These are phyloP conservation scores for Scaptomyza montana DNA, from an alignment of 1,140 invertebrate species.

Conservation along the genomic window DNA sequence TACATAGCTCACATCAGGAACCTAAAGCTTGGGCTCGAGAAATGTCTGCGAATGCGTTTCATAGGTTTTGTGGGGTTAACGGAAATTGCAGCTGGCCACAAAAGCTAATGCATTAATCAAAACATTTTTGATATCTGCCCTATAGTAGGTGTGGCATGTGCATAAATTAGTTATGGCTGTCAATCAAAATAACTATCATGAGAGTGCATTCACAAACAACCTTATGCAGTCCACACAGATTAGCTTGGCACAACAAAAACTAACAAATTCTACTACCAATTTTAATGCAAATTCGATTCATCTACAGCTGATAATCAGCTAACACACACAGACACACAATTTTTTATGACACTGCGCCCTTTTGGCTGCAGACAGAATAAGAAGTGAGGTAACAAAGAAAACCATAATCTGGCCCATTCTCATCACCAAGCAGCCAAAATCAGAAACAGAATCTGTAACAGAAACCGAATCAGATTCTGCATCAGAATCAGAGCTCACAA, in stretches of 20 bases:
- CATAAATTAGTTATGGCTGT: slow-evolving; percentile 19
- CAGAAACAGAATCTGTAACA: slow-evolving; percentile 21
- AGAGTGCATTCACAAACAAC: neutral
- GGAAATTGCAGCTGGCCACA: slow-evolving; percentile 14
- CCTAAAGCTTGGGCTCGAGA: neutral
- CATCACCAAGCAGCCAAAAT: slow-evolving; percentile 39
- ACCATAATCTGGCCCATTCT: slow-evolving; percentile 3
- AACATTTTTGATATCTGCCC: slow-evolving; percentile 17
- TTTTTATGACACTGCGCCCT: slow-evolving; percentile 27
- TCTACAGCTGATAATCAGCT: slow-evolving; percentile 12
- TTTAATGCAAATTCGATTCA: neutral
- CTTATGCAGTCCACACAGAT: neutral
- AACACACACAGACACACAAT: neutral
- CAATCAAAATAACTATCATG: slow-evolving; percentile 10
- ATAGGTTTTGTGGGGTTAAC: slow-evolving; percentile 2
- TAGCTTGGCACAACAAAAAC: neutral
- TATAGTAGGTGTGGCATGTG: slow-evolving; percentile 28
- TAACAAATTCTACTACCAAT: neutral
- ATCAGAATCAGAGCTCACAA: slow-evolving; percentile 33
- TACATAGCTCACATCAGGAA: slow-evolving; percentile 10
- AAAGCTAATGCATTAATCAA: slow-evolving; percentile 36
- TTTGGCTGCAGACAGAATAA: slow-evolving; percentile 50
- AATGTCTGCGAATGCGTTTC: slow-evolving; percentile 26
- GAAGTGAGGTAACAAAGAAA: neutral
- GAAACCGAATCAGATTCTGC: slow-evolving; percentile 16